Percentiles rank a stretch among this genome's conserved stretches.
These are phyloP conservation scores for Taenaris catops DNA, from an alignment of 2,888 invertebrate genomes.

Conservation along the genomic window DNA sequence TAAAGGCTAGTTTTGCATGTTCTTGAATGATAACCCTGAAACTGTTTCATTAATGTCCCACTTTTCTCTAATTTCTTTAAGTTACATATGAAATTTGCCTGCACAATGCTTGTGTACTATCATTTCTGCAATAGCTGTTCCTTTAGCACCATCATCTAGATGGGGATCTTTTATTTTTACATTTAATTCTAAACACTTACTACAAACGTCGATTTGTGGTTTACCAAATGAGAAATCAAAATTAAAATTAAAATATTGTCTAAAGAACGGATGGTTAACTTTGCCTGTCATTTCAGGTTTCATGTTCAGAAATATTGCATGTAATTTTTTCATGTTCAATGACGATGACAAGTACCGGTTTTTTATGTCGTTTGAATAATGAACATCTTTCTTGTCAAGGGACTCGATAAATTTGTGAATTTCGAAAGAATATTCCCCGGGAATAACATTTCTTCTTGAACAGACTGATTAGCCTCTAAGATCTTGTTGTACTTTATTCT, in stretches of 20 bases:
- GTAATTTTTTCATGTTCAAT: slow-evolving; percentile 1
- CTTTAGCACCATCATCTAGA: slow-evolving; percentile 8
- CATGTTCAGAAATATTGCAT: too few relatives aligned
- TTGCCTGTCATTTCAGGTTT: too few relatives aligned
- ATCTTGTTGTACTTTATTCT: too few relatives aligned
- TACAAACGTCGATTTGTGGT: slow-evolving; percentile 9
- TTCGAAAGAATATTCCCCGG: slow-evolving; percentile 7
- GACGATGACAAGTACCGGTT: slow-evolving; percentile 6
- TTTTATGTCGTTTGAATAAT: slow-evolving; percentile 5
- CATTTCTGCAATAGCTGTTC: slow-evolving; percentile 10
- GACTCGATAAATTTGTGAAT: slow-evolving; percentile 6
- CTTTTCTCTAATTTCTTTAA: slow-evolving; percentile 12
- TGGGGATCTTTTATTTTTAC: slow-evolving; percentile 9
- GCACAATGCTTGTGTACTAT: slow-evolving; percentile 10
- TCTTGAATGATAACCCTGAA: slow-evolving; percentile 9
- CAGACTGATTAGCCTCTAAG: too few relatives aligned
- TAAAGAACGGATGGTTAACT: slow-evolving; percentile 5
- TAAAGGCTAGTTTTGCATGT: slow-evolving; percentile 7
- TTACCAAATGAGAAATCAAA: slow-evolving; percentile 5
- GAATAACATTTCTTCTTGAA: slow-evolving; percentile 8
- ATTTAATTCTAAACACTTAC: slow-evolving; percentile 8
- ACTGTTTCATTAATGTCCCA: slow-evolving; percentile 9
- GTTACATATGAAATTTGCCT: slow-evolving; percentile 6
- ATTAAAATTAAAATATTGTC: slow-evolving; percentile 4
- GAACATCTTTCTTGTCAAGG: slow-evolving; percentile 8